Evolutionary conservation across 2,797 vertebrate genomes (phyloP).

Genomic region (Sphenodon punctatus): DNA sequence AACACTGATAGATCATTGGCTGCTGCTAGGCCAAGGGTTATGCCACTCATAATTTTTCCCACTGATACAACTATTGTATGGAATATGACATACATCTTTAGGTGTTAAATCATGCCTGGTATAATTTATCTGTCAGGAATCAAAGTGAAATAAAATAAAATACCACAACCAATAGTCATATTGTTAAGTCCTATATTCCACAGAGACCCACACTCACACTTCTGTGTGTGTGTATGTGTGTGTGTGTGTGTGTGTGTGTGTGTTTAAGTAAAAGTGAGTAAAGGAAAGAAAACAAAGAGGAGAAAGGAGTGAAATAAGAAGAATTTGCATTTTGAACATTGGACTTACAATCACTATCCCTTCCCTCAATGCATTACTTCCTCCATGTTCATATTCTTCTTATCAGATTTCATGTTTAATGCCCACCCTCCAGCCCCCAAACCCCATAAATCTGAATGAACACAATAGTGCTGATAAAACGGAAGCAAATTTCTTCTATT

Average conservation of each 20-base stretch:
- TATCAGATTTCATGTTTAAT: conserved; percentile 91
- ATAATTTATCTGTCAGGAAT: conserved; percentile 74
- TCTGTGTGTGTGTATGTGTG: not conserved
- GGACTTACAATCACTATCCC: conserved; percentile 75
- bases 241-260: not conserved
- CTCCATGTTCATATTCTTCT: conserved; percentile 85
- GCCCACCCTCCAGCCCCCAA: conserved; percentile 76
- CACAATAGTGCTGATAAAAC: conserved; percentile 91
- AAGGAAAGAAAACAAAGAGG: conserved; percentile 22
- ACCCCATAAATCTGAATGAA: conserved; percentile 74
- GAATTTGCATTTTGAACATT: conserved; percentile 81
- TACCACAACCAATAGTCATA: conserved; percentile 44
- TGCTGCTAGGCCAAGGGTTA: conserved; percentile 42
- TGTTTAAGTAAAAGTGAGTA: conserved; percentile 16
- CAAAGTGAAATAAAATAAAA: conserved; percentile 77
- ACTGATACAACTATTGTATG: conserved; percentile 46
- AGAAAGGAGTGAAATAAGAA: not conserved
- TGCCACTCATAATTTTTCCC: conserved; percentile 63
- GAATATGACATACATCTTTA: conserved; percentile 67
- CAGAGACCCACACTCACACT: not conserved
- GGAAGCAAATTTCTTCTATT: conserved; percentile 93
- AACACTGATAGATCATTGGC: conserved; percentile 66
- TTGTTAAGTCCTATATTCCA: conserved; percentile 68
- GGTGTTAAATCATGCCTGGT: conserved; percentile 64
- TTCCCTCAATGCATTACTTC: conserved; percentile 81